Conservation (phyloP, 1,140 invertebrate genomes). For the Magallana ariakensis region DNA sequence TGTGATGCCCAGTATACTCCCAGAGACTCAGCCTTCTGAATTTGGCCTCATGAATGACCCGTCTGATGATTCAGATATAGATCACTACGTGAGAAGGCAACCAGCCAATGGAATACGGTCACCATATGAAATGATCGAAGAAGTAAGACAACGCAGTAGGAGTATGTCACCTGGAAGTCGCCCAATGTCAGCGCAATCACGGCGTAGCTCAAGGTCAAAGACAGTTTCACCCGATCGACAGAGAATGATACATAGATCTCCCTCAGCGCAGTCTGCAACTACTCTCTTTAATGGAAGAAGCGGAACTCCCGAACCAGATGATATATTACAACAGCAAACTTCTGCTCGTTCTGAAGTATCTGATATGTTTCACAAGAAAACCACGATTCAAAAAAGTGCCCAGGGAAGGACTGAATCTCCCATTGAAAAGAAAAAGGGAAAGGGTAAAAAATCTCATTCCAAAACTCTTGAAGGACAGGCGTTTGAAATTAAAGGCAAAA, state of each 20-base stretch:
- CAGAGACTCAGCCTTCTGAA: background rate
- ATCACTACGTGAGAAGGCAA: conserved; percentile 42
- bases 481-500: conserved; percentile 48
- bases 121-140: conserved; percentile 56
- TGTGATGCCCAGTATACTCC: background rate
- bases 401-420: background rate
- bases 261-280: conserved; percentile 5
- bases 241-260: conserved; percentile 25
- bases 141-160: conserved; percentile 49
- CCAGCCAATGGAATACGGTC: conserved; percentile 40
- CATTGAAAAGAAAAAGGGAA: conserved; percentile 50
- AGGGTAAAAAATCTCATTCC: conserved; percentile 40
- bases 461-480: conserved; percentile 50
- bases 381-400: conserved; percentile 27
- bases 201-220: conserved; percentile 51
- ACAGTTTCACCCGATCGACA: conserved; percentile 55
- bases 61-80: conserved; percentile 49
- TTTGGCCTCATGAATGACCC: conserved; percentile 24
- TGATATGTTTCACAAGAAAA: conserved; percentile 44
- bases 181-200: conserved; percentile 55
- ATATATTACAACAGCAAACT: background rate
- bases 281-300: conserved; percentile 24
- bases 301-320: background rate
- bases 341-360: background rate
- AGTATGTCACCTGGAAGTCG: conserved; percentile 57